Evolutionary conservation across 2,888 invertebrate genomes (phyloP).

Genomic region (Rhogogaster chlorosoma): DNA sequence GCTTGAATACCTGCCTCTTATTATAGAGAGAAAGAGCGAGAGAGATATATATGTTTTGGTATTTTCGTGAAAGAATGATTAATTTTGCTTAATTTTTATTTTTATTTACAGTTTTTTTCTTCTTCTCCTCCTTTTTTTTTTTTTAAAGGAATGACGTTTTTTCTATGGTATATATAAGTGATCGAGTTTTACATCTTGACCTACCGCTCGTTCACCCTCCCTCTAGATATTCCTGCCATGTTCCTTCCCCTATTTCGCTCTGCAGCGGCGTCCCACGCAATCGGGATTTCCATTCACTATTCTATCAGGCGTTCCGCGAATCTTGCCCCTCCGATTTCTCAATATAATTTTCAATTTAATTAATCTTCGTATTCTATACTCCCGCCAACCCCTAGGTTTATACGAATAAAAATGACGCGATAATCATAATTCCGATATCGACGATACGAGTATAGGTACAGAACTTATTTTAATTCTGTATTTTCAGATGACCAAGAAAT

Average conservation of each 20-base stretch:
- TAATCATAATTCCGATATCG: neutral
- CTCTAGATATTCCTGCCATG: conserved; percentile 18
- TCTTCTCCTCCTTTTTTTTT: neutral
- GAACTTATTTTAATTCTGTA: conserved; percentile 37
- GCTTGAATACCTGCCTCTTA: too few species aligned
- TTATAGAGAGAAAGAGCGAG: too few species aligned
- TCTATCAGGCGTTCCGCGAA: conserved; percentile 14
- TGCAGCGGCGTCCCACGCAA: conserved; percentile 2
- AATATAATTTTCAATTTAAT: conserved; percentile 44
- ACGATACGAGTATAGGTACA: neutral
- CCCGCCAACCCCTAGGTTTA: neutral
- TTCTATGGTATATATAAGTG: neutral
- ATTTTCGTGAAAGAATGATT: too few species aligned
- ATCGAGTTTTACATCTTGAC: conserved; percentile 62
- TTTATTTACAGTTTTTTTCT: too few species aligned
- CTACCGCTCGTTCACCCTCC: conserved; percentile 60
- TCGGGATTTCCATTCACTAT: conserved; percentile 23
- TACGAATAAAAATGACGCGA: neutral
- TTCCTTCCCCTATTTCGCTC: conserved; percentile 12
- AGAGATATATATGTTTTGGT: too few species aligned
- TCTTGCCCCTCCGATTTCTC: neutral
- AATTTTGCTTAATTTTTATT: too few species aligned
- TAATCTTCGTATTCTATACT: conserved; percentile 1
- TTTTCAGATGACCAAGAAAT: conserved; percentile 77
- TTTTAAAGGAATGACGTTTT: neutral